phyloP scores from a whole-genome alignment of 2,888 invertebrate genomes.

The Eupeodes latifasciatus region DNA sequence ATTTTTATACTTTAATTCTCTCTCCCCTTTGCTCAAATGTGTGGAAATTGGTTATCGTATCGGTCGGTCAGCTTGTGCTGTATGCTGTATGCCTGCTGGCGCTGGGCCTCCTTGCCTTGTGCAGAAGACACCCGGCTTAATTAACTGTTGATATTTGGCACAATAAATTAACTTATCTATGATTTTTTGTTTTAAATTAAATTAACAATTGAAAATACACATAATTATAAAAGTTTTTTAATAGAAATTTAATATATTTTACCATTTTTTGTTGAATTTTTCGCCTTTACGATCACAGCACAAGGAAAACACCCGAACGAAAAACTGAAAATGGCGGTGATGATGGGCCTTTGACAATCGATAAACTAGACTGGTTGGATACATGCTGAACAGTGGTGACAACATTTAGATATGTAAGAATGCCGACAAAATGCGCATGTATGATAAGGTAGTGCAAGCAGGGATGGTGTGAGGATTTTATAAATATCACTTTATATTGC shows the following conservation, averaged over 20 bases:
- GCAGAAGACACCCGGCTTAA: slow-evolving; percentile 71
- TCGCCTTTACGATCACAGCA: slow-evolving; percentile 66
- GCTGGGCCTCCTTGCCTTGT: not conserved
- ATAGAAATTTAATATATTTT: slow-evolving; percentile 64
- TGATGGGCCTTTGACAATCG: slow-evolving; percentile 72
- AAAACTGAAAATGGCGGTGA: slow-evolving; percentile 75
- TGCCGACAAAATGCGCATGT: slow-evolving; percentile 33
- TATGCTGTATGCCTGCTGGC: not conserved
- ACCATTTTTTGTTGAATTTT: slow-evolving; percentile 73
- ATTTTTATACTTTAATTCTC: slow-evolving; percentile 32
- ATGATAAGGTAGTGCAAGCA: slow-evolving; percentile 42
- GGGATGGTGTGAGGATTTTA: slow-evolving; percentile 20
- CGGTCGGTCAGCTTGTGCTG: not conserved
- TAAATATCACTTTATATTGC: not conserved
- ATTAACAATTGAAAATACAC: slow-evolving; percentile 46
- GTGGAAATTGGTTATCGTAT: slow-evolving; percentile 14
- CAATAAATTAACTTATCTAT: slow-evolving; percentile 25
- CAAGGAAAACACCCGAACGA: slow-evolving; percentile 74
- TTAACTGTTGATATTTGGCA: slow-evolving; percentile 72
- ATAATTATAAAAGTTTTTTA: slow-evolving; percentile 34
- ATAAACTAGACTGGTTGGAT: slow-evolving; percentile 43
- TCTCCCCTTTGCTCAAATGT: slow-evolving; percentile 11
- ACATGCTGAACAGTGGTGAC: slow-evolving; percentile 62
- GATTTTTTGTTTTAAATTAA: slow-evolving; percentile 1
- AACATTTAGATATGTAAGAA: slow-evolving; percentile 34